Conservation (phyloP, 2,113 vertebrate species). For the Alosa alosa region DNA sequence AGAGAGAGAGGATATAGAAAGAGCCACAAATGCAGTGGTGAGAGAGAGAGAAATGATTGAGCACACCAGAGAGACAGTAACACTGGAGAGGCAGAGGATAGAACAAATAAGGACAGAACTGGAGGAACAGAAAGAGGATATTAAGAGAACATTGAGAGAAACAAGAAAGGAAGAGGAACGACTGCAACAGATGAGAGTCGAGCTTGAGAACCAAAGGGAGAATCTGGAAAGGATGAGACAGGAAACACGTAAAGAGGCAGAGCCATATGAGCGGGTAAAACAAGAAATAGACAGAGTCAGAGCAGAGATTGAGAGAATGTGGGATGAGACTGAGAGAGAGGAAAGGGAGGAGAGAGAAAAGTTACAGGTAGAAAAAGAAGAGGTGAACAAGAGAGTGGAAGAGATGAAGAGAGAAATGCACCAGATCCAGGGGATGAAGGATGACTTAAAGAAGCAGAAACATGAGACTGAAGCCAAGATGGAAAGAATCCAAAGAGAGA, state of each 20-base stretch:
- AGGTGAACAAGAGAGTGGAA: constrained; percentile 11
- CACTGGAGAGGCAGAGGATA: background rate
- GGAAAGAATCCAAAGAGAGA: background rate
- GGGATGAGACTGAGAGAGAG: constrained; percentile 35
- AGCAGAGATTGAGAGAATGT: constrained; percentile 45
- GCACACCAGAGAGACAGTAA: background rate
- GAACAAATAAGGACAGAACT: background rate
- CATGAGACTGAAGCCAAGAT: constrained; percentile 1
- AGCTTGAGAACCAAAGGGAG: background rate
- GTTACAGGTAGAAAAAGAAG: constrained; percentile 7
- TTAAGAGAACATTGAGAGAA: background rate
- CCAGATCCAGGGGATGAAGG: background rate
- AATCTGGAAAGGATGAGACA: background rate
- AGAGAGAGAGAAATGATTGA: constrained; percentile 16
- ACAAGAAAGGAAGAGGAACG: background rate
- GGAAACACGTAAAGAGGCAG: background rate
- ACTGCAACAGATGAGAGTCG: constrained; percentile 7
- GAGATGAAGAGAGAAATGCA: background rate
- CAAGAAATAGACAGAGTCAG: constrained; percentile 41
- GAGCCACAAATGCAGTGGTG: background rate
- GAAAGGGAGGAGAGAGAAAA: constrained; percentile 20
- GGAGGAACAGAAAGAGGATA: constrained; percentile 7
- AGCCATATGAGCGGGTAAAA: constrained; percentile 30
- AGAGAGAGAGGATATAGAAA: constrained; percentile 24
- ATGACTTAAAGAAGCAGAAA: constrained; percentile 10